Conservation (phyloP, 1,140 invertebrate species). For the Philotrypesis tridentata region DNA sequence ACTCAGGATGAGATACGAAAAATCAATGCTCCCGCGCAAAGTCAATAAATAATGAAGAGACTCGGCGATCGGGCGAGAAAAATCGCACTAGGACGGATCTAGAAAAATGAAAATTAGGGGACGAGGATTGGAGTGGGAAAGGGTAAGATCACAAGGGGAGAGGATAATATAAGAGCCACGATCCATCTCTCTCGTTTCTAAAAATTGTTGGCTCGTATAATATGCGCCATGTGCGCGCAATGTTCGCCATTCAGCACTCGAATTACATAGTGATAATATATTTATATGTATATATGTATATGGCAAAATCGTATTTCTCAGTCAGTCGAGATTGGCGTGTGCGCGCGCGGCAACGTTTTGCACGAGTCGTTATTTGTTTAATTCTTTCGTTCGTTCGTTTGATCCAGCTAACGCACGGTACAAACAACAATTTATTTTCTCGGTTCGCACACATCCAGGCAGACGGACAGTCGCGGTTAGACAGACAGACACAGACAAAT, state of each 20-base stretch:
- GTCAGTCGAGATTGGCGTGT: slow-evolving; percentile 50
- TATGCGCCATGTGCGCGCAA: slow-evolving; percentile 31
- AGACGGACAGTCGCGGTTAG: not conserved
- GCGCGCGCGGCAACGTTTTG: not conserved
- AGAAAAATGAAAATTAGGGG: slow-evolving; percentile 30
- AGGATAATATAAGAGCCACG: not conserved
- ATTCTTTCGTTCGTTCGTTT: not conserved
- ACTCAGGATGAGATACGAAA: not conserved
- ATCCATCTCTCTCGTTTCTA: slow-evolving; percentile 27
- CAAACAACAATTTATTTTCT: not conserved
- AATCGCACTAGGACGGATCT: slow-evolving; percentile 45
- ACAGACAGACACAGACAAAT: slow-evolving; percentile 24
- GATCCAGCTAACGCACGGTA: not conserved
- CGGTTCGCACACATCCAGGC: not conserved
- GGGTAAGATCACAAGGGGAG: too few relatives aligned
- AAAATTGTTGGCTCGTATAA: slow-evolving; percentile 35
- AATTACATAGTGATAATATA: slow-evolving; percentile 41
- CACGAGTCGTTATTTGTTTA: not conserved
- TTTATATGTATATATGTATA: slow-evolving; percentile 35
- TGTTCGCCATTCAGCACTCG: slow-evolving; percentile 41
- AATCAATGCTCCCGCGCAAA: not conserved
- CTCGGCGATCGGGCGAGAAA: too few relatives aligned
- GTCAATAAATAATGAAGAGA: slow-evolving; percentile 35
- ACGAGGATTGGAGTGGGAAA: slow-evolving; percentile 5
- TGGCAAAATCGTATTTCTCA: slow-evolving; percentile 51